phyloP scores from a whole-genome alignment of 2,888 invertebrate genomes.

The Xestia rhomboidea region DNA sequence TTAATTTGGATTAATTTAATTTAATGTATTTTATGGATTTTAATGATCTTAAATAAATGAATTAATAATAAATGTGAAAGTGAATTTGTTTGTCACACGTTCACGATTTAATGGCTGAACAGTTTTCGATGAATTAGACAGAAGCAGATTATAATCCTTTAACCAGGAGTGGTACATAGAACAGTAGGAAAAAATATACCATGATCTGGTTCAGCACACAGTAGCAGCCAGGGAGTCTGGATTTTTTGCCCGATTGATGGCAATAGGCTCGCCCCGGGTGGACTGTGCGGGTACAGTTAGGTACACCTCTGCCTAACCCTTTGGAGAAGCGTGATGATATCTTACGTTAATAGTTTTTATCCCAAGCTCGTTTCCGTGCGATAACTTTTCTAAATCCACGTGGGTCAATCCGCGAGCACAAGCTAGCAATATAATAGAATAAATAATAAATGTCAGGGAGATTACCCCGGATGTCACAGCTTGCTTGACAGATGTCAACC shows the following conservation, averaged over 20 bases:
- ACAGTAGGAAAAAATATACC: background rate
- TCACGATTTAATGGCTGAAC: background rate
- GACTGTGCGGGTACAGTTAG: background rate
- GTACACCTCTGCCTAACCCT: background rate
- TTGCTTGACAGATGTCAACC: constrained; percentile 6
- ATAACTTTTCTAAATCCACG: background rate
- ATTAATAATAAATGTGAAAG: too few relatives aligned
- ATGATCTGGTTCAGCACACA: background rate
- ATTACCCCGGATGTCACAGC: background rate
- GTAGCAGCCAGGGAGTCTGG: background rate
- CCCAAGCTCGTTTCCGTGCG: background rate
- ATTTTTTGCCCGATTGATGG: background rate
- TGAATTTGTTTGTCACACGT: background rate
- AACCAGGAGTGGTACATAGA: background rate
- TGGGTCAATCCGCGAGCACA: background rate
- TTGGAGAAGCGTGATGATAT: background rate
- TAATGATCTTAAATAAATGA: too few relatives aligned
- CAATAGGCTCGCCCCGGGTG: background rate
- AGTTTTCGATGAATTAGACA: background rate
- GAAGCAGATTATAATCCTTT: background rate
- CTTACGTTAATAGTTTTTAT: background rate
- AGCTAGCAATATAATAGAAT: background rate
- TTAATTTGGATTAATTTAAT: too few relatives aligned
- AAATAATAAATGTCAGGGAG: background rate
- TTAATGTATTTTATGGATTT: too few relatives aligned